A percentile compares a stretch with the other conserved stretches of the same genome.
These are phyloP conservation scores for Martes martes DNA, from an alignment of 2,113 vertebrate genomes.

Conservation along the genomic window DNA sequence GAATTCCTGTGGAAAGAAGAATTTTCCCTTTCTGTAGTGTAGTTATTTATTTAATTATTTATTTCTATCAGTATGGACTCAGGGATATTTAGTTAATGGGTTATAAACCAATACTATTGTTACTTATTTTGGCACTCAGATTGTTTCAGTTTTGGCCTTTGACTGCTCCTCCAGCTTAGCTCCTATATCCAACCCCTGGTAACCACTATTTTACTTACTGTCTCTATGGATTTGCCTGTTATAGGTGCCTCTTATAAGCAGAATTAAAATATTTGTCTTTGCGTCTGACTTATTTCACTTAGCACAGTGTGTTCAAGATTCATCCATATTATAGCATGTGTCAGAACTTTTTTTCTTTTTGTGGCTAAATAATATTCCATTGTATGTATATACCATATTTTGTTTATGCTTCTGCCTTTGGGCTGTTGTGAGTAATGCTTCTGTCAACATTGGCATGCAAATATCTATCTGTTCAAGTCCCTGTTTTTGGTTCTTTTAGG, in stretches of 20 bases:
- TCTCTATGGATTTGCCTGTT: not conserved
- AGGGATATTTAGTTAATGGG: not conserved
- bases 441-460: not conserved
- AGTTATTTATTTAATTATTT: conserved; percentile 4
- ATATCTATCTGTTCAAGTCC: not conserved
- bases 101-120: not conserved
- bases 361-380: not conserved
- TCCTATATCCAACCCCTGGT: not conserved
- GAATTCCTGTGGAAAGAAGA: conserved; percentile 1
- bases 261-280: not conserved
- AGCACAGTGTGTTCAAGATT: not conserved
- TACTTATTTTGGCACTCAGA: not conserved
- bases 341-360: not conserved
- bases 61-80: not conserved
- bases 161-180: not conserved
- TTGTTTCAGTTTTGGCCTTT: not conserved
- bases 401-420: not conserved
- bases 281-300: not conserved
- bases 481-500: not conserved
- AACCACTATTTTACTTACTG: not conserved
- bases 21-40: not conserved
- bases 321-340: not conserved
- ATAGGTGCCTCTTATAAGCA: not conserved
- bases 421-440: not conserved
- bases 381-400: not conserved